phyloP scores from a whole-genome alignment of 2,113 vertebrate genomes.

The Psilopsiagon aurifrons region DNA sequence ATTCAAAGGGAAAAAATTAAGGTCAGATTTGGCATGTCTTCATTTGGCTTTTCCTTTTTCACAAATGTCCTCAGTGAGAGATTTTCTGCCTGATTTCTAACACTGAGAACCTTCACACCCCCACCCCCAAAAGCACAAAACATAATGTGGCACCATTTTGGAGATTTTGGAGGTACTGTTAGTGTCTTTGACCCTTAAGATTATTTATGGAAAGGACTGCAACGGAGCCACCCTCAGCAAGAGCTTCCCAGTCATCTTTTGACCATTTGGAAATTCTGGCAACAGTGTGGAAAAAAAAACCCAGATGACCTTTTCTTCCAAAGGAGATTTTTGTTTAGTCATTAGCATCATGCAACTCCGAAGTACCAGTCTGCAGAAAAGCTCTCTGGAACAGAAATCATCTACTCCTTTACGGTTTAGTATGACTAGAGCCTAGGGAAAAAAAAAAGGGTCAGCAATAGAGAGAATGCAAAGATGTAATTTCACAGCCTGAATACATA shows the following conservation, averaged over 20 bases:
- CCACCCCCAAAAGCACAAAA: not conserved
- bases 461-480: not conserved
- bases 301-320: not conserved
- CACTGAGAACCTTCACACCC: not conserved
- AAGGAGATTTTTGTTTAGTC: not conserved
- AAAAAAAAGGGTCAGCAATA: not conserved
- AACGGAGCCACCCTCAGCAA: not conserved
- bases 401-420: not conserved
- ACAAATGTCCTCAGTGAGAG: not conserved
- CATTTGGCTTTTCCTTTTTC: not conserved
- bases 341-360: not conserved
- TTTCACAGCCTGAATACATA: not conserved
- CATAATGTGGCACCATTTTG: not conserved
- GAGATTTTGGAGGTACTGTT: not conserved
- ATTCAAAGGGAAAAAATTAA: not conserved
- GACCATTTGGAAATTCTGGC: not conserved
- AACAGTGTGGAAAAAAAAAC: not conserved
- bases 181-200: not conserved
- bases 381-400: not conserved
- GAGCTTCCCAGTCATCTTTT: not conserved
- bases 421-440: not conserved
- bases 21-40: not conserved
- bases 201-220: not conserved
- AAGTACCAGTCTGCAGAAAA: not conserved
- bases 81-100: not conserved